Percentiles rank a stretch among this genome's conserved stretches.
These are phyloP conservation scores for Euproctis similis DNA, from an alignment of 2,888 invertebrate genomes.

Conservation along the genomic window DNA sequence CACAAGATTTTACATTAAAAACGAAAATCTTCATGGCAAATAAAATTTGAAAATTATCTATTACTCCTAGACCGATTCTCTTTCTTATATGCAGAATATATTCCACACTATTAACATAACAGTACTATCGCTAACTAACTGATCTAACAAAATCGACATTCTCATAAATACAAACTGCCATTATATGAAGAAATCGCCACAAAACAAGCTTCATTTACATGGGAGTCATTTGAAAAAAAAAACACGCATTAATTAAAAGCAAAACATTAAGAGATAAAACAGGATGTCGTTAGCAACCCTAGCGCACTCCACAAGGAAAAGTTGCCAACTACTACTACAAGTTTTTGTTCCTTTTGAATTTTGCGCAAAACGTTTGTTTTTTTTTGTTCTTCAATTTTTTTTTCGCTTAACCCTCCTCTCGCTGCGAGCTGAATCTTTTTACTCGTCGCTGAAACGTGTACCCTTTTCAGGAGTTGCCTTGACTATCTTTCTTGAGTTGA, in stretches of 20 bases:
- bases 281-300: conserved; percentile 40
- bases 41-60: too few relatives aligned
- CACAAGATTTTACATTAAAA: too few relatives aligned
- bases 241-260: conserved; percentile 23
- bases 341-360: conserved; percentile 66
- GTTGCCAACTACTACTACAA: conserved; percentile 49
- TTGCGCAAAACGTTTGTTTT: conserved; percentile 47
- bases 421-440: conserved; percentile 52
- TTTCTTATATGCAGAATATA: too few relatives aligned
- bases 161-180: too few relatives aligned
- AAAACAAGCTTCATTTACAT: too few relatives aligned
- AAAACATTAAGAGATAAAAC: conserved; percentile 35
- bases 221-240: too few relatives aligned
- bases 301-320: conserved; percentile 44
- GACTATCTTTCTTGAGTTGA: conserved; percentile 72
- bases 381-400: conserved; percentile 37
- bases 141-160: too few relatives aligned
- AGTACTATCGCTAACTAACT: too few relatives aligned
- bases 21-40: too few relatives aligned
- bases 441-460: conserved; percentile 62
- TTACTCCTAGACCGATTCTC: too few relatives aligned
- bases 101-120: too few relatives aligned
- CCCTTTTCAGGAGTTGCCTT: conserved; percentile 71
- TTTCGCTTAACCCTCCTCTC: conserved; percentile 38
- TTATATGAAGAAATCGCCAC: too few relatives aligned